Base-by-base conservation (phyloP, 2,797 vertebrate species). In the Echiichthys vipera region DNA sequence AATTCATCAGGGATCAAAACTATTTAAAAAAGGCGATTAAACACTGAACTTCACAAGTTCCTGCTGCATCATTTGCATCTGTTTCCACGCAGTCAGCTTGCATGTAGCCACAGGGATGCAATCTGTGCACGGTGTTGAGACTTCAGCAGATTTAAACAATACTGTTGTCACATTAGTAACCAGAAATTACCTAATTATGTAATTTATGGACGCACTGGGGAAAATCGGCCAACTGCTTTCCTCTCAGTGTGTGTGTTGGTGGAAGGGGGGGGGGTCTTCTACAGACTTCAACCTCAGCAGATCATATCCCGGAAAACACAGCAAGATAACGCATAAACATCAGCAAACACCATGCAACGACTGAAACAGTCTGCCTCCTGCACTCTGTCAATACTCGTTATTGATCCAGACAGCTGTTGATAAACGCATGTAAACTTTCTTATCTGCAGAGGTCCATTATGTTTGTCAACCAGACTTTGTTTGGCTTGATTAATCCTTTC, bases 401-500 rank as follows among this genome's bases (percentile, higher is more conserved):
- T 74, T 57, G 72, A 90, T 50, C 20, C 32, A 71, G 49, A 65
- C 54, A 56, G 5, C 30, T 11, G 59, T 43, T 47, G 78, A 61
- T 57, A 39, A 15, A n/a, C 9, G 5, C 25, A n/a, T n/a, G n/a
- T 34, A 68, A 14, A 39, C 27, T 42, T 34, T 64, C 43, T 80
- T 84, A 81, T 83, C 86, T 47, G 36, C 22, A 24, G 4, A 62
- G 63, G 24, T 80, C 66, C 55, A 47, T 79, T 34, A 69, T 72
- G 68, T 69, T 74, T 65, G 61, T 79, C 29, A 74, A 39, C 36
- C 27, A 56, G 37, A 61, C 57, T 75, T 59, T 77, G 84, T 71
- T 64, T 67, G 27, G 18, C 25, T 54, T 86, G 70, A 82, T 84
- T 61, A 73, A 58, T 73, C 47, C 36, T 62, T 65, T 46, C 57